Evolutionary conservation across 2,888 invertebrate genomes (phyloP), one percentile per base, ranked within the genome.

Genomic region (Apotomis betuletana): DNA sequence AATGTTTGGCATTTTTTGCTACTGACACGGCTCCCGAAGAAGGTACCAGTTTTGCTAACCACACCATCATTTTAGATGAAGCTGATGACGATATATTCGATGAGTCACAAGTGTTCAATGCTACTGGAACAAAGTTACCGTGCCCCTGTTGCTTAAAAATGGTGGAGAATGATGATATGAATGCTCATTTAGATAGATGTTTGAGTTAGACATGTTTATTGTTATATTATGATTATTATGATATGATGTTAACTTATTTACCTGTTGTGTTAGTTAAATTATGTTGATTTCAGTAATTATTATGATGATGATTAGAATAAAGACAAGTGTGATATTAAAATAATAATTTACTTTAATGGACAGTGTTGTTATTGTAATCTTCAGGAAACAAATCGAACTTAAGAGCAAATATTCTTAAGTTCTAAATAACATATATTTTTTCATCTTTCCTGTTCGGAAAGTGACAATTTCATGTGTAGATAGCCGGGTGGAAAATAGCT

Each of bases 111-210:
- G 86, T 84, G 0, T 82, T 91, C 58, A 94, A 94, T 77, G 87
- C 85, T 0, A 91, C 90, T 0, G 92, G 90, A 4, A 90, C 90
- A 0, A 93, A 91, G 78, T 87, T 85, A 1, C 94, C 94, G 0
- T 96, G 96, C 78, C 96, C 96, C 0, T 93, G 95, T 80, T 96
- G 96, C 78, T 89, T 94, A 79, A 76, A 88, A 74, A 87, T 94
- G 84, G 79, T 95, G 55, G 87, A 91, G 76, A 88, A 92, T 77
- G 78, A 75, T 41, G 85, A 90, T 41, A 96, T 96, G 95, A 94
- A 94, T 80, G 76, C 80, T 1, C 96, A 96, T 88, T 92, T 96
- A 67, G 94, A 95, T 84, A 61, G 74, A 4, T 92, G 92, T 78
- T 84, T 91, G 74, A 76, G 77, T 67, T 83, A 77, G 75, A 38